Evolutionary conservation across 2,797 vertebrate species (phyloP).

Genomic region (Enteromius argenteus): DNA sequence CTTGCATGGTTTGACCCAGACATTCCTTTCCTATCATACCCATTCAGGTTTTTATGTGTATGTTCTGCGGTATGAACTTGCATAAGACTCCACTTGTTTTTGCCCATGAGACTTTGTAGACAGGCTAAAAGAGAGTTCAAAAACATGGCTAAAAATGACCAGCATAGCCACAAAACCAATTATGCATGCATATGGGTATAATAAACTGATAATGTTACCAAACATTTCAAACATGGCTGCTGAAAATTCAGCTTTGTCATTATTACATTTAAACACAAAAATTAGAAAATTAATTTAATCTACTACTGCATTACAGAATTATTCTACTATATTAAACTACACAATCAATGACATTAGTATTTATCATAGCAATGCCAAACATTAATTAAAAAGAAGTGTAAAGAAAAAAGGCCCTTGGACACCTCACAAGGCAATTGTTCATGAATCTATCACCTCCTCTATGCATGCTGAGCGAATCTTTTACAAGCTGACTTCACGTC

Average conservation of each 20-base stretch:
- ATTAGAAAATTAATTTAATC: neutral
- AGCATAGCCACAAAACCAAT: neutral
- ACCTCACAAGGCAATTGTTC: neutral
- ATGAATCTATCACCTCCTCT: slow-evolving; percentile 30
- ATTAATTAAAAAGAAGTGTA: neutral
- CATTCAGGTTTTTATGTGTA: slow-evolving; percentile 35
- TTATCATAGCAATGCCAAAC: neutral
- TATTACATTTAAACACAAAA: neutral
- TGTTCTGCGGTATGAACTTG: slow-evolving; percentile 41
- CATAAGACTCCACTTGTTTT: slow-evolving; percentile 44
- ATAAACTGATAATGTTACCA: neutral
- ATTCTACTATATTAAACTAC: too few species aligned
- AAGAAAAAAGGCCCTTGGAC: neutral
- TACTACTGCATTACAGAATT: too few species aligned
- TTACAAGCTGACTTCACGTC: slow-evolving; percentile 47
- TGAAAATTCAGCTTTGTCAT: neutral
- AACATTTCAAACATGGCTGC: neutral
- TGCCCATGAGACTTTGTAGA: neutral
- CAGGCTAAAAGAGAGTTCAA: neutral
- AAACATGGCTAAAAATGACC: neutral
- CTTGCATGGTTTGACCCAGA: slow-evolving; percentile 51
- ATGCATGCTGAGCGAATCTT: slow-evolving; percentile 19
- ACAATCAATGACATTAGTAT: too few species aligned
- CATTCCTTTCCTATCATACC: slow-evolving; percentile 55
- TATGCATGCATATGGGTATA: neutral